Conservation (phyloP, 2,888 invertebrate species). For the Oxytorus armatus region DNA sequence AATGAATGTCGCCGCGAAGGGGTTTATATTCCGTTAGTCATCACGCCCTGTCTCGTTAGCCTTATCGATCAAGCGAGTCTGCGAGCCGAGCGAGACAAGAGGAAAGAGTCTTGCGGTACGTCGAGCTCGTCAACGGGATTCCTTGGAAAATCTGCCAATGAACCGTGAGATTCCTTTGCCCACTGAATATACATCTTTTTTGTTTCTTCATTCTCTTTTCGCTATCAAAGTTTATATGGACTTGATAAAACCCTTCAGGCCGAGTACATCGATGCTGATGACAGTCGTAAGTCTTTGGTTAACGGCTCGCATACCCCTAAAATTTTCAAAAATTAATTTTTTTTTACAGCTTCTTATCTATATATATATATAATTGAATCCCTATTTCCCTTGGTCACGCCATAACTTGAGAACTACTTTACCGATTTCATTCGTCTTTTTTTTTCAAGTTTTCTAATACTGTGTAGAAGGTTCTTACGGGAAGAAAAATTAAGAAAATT, state of each 20-base stretch:
- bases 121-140: conserved; percentile 63
- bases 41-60: conserved; percentile 72
- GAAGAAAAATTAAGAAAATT: too few relatives aligned
- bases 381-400: too few relatives aligned
- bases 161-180: conserved; percentile 58
- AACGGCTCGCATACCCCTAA: too few relatives aligned
- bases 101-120: conserved; percentile 67
- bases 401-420: too few relatives aligned
- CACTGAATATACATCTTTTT: conserved; percentile 38
- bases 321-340: too few relatives aligned
- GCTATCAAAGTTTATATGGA: conserved; percentile 21
- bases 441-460: too few relatives aligned
- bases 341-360: too few relatives aligned
- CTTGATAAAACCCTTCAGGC: conserved; percentile 19
- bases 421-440: too few relatives aligned
- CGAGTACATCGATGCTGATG: conserved; percentile 21
- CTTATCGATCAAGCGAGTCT: conserved; percentile 73
- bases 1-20: conserved; percentile 72
- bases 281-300: conserved; percentile 34
- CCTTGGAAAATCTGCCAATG: conserved; percentile 63
- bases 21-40: conserved; percentile 73
- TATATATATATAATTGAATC: too few relatives aligned
- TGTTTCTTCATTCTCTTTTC: conserved; percentile 40
- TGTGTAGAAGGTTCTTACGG: too few relatives aligned
- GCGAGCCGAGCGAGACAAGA: conserved; percentile 52